Conservation (phyloP, 2,888 invertebrate genomes). For the Pimpla rufipes region DNA sequence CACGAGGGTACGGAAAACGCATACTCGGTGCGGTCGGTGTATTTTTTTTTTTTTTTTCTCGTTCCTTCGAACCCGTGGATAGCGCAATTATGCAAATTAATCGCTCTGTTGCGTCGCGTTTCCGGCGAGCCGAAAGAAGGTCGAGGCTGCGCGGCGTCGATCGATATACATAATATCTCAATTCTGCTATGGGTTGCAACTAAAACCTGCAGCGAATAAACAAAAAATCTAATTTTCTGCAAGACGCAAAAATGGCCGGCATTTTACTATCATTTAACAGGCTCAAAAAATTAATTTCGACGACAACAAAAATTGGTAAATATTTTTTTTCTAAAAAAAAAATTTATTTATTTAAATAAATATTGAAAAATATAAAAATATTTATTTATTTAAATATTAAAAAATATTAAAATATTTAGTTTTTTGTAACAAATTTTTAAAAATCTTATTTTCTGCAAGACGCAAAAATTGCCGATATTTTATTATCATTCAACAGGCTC, state of each 20-base stretch:
- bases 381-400: too few species aligned
- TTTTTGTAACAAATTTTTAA: too few species aligned
- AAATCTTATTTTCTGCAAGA: neutral
- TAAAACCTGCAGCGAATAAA: neutral
- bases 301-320: neutral
- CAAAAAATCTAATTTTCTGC: neutral
- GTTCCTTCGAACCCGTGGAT: slow-evolving; percentile 13
- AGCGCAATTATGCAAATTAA: slow-evolving; percentile 62
- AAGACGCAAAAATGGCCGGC: neutral
- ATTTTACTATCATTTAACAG: too few species aligned
- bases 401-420: too few species aligned
- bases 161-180: slow-evolving; percentile 42
- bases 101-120: slow-evolving; percentile 43
- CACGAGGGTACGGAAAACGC: slow-evolving; percentile 78
- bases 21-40: slow-evolving; percentile 34
- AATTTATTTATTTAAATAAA: neutral
- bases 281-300: neutral
- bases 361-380: neutral
- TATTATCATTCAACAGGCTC: neutral
- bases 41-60: slow-evolving; percentile 1
- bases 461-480: neutral
- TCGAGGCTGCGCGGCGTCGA: slow-evolving; percentile 57
- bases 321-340: neutral
- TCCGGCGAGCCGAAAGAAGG: slow-evolving; percentile 61
- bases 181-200: neutral